Percentiles rank a stretch among this genome's conserved stretches.
Evolutionary conservation across 2,797 vertebrate genomes (phyloP).

Genomic region (Artibeus jamaicensis): DNA sequence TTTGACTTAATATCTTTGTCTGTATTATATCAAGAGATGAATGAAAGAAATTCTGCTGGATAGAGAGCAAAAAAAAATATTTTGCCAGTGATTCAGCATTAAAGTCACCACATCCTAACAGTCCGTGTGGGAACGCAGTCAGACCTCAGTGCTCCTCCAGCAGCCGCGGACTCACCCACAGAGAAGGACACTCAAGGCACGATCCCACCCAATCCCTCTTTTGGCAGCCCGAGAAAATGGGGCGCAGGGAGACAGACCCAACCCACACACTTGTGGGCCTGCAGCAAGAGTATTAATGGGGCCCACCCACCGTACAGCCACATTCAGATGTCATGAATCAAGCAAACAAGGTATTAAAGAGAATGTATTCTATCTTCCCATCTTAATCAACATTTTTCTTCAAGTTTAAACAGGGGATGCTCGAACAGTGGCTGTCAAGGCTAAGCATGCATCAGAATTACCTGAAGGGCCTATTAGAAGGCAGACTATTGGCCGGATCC

Average conservation of each 20-base stretch:
- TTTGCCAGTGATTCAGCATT: background rate
- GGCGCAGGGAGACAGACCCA: background rate
- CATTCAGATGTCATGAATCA: background rate
- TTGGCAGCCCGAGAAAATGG: background rate
- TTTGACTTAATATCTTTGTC: background rate
- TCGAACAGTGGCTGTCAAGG: background rate
- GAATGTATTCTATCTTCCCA: background rate
- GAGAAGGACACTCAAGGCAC: background rate
- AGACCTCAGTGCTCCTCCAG: background rate
- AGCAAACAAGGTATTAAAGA: background rate
- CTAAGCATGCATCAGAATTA: background rate
- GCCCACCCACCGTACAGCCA: background rate
- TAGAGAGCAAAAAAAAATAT: background rate
- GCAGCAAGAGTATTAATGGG: background rate
- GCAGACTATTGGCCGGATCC: background rate
- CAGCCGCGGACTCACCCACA: background rate
- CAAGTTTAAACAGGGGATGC: background rate
- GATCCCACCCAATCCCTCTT: background rate
- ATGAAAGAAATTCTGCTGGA: background rate
- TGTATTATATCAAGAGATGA: background rate
- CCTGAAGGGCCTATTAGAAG: background rate
- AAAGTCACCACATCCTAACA: background rate
- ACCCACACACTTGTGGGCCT: background rate
- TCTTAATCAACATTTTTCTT: background rate
- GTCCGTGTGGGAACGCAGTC: background rate